Base-by-base conservation (phyloP, 2,888 invertebrate species). In the Steromphala cineraria region DNA sequence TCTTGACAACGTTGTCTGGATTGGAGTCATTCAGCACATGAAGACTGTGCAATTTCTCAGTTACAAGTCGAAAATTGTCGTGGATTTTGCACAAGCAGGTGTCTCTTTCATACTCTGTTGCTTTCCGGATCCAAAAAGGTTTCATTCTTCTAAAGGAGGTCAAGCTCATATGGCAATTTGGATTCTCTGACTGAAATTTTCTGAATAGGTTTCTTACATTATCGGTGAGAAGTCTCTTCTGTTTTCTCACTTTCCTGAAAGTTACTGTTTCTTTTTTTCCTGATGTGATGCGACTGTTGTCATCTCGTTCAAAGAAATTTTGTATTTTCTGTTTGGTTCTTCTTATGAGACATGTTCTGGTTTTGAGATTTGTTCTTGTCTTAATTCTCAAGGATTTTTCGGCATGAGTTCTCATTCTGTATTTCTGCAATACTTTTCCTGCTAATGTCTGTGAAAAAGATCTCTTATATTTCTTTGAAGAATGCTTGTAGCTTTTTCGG, bases 111-210 rank as follows among this genome's bases (percentile, higher is more conserved):
- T 71, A 21, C 53, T 79, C 67, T 24, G 71, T 78, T 19, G 83
- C 83, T 53, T 55, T 31, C 1, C 67, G 62, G 3, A 83, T 82
- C 84, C 84, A 86, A 67, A 83, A 84, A 19, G 86, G 86, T 21
- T 80, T 56, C 31, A 83, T 52, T 13, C 81, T 40, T 28, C 76
- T 55, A 74, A 86, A 86, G 15, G 75, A 19, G 10, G 74, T 76
- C 56, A 77, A 86, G 31, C 75, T 75, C 15, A 82, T 71, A 40
- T 74, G n/a, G 21, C 74, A 10, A 19, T 36, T 75, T 4, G 53
- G 17, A 56, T 67, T 76, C n/a, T 83, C 84, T 36, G 79, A 17
- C 28, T 76, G 36, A 67, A 79, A 85, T 46, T 83, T 86, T 40
- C 36, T 15, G 46, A 82, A 67, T 15, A 86, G 62, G 56, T 78